Evolutionary conservation across 2,888 invertebrate genomes (phyloP).

Genomic region (Ormyrus thymus): DNA sequence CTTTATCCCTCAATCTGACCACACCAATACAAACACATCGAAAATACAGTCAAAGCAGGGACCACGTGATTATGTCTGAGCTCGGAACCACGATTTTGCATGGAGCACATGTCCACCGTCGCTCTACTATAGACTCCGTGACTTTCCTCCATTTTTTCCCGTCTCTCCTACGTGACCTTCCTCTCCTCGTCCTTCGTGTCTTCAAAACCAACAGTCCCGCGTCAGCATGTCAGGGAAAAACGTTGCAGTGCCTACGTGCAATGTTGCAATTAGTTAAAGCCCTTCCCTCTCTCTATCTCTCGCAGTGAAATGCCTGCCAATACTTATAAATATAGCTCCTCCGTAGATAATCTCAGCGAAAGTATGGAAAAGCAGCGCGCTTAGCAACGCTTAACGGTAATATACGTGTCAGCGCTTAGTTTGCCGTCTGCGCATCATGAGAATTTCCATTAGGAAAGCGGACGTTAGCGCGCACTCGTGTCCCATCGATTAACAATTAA

Average conservation of each 20-base stretch:
- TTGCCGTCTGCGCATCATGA: background rate
- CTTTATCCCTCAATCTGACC: slow-evolving; percentile 19
- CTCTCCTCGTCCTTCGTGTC: background rate
- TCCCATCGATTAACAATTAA: slow-evolving; percentile 38
- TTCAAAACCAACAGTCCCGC: too few relatives aligned
- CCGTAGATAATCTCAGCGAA: too few relatives aligned
- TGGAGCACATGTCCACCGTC: slow-evolving; percentile 80
- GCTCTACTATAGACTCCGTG: slow-evolving; percentile 77
- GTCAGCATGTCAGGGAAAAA: too few relatives aligned
- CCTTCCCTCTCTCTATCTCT: too few relatives aligned
- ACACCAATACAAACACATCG: slow-evolving; percentile 50
- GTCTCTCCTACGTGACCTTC: background rate
- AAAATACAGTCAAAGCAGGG: slow-evolving; percentile 75
- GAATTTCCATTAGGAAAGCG: slow-evolving; percentile 36
- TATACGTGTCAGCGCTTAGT: background rate
- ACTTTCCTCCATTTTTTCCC: slow-evolving; percentile 26
- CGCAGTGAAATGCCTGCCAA: too few relatives aligned
- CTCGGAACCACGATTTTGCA: slow-evolving; percentile 88
- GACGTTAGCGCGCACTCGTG: background rate
- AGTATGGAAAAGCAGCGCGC: too few relatives aligned
- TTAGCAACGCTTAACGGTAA: background rate
- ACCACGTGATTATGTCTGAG: slow-evolving; percentile 84
- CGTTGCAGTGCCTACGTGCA: too few relatives aligned
- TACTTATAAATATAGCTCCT: too few relatives aligned
- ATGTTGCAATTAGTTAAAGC: too few relatives aligned